Base-by-base conservation (phyloP, 64 coral and sea anemone species). In the Catalaphyllia jardinei region DNA sequence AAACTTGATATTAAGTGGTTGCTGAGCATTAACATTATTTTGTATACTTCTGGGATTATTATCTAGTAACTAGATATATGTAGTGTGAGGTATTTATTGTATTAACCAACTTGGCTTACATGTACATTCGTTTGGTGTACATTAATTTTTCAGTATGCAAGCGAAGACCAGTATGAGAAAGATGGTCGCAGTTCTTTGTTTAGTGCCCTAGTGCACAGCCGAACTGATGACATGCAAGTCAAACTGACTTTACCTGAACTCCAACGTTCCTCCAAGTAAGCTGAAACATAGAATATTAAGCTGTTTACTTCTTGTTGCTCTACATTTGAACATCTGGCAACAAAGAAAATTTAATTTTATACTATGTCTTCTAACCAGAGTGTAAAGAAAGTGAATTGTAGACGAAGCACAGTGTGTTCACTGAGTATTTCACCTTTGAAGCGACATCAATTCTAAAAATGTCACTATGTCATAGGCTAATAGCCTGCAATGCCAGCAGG, bases 201-300 rank as follows among this genome's bases (percentile, higher is more conserved):
- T 75, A 92, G 96, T 73, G 93, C 96, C 0, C 76, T 98, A 10
- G 89, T 82, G 1, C 93, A 98, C 35, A 91, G 88, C 61, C 76
- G 73, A 4, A 93, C 96, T 28, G 83, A 86, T 20, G 93, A 98
- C 55, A 89, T 98, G 62, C 72, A 98, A 29, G 93, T 98, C 11
- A 95, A 85, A 72, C 72, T 98, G 17, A 82, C 71, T 18, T 75
- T 98, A 27, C 96, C 96, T 77, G 93, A 95, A 7, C 38, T 98
- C 30, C 93, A 90, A 76, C 71, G 72, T 35, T 18, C 16, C 54
- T 80, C 71, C 49, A 88, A 55, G 91, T 88, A 89, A 96, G 72
- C 59, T 77, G 67, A 93, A 20, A 30, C 10, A 73, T 71, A 19
- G 42, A 46, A 46, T 46, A n/a, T n/a, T n/a, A 35, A 35, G 3